These are phyloP conservation scores for Pyrgilauda ruficollis DNA, from an alignment of 2,113 vertebrate genomes.

Conservation along the genomic window DNA sequence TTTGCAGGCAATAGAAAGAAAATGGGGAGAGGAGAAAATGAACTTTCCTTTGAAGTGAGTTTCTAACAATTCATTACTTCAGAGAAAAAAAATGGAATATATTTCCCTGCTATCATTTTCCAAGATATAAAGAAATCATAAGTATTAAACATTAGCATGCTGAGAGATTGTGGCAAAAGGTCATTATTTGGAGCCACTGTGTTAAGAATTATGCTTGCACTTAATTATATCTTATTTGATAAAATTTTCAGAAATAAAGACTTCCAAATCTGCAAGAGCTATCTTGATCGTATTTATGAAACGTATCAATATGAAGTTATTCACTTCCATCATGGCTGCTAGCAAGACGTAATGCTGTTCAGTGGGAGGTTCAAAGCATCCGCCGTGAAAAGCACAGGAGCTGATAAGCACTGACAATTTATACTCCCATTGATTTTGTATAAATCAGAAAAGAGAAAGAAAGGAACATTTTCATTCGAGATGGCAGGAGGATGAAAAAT, in stretches of 20 bases:
- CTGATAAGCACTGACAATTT: conserved; percentile 22
- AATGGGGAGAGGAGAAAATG: background rate
- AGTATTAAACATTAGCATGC: background rate
- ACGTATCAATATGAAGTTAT: background rate
- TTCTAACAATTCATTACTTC: background rate
- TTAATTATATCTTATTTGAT: background rate
- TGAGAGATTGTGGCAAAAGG: background rate
- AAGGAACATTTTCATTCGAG: background rate
- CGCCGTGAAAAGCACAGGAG: conserved; percentile 20
- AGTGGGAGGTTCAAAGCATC: conserved; percentile 43
- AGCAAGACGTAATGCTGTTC: conserved; percentile 47
- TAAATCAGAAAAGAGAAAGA: background rate
- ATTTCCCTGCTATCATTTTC: background rate
- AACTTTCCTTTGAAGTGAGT: background rate
- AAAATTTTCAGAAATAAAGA: background rate
- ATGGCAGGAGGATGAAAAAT: background rate
- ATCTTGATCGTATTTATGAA: background rate
- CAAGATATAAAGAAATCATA: background rate
- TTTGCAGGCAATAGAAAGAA: background rate
- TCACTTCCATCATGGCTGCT: conserved; percentile 58
- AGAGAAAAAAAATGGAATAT: background rate
- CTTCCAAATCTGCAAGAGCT: background rate
- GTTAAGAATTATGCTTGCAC: background rate
- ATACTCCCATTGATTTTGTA: conserved; percentile 26
- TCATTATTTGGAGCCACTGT: background rate